phyloP scores from a whole-genome alignment of 2,113 vertebrate genomes.

The Edolisoma coerulescens region DNA sequence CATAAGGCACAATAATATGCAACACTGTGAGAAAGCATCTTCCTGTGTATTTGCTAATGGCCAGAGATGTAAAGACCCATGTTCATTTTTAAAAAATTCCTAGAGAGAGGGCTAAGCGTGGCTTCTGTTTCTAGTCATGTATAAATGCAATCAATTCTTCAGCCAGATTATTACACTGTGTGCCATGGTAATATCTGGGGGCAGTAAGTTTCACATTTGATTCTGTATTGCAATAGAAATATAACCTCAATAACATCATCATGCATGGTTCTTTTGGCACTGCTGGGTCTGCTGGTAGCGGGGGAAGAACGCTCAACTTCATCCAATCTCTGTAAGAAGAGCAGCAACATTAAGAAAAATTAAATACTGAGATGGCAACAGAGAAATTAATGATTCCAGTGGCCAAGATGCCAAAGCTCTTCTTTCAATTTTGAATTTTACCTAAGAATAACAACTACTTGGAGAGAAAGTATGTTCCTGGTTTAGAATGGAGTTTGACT shows the following conservation, averaged over 20 bases:
- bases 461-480: not conserved
- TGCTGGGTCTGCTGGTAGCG: not conserved
- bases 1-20: not conserved
- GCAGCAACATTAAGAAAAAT: not conserved
- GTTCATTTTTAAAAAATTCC: not conserved
- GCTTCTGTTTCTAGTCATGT: not conserved
- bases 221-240: not conserved
- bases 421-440: not conserved
- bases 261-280: not conserved
- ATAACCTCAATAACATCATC: not conserved
- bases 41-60: not conserved
- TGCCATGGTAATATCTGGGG: not conserved
- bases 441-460: not conserved
- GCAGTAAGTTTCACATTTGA: not conserved
- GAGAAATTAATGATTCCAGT: not conserved
- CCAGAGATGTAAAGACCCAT: not conserved
- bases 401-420: not conserved
- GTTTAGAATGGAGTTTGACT: not conserved
- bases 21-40: not conserved
- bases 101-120: not conserved
- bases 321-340: not conserved
- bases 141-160: not conserved
- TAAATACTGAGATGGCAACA: not conserved
- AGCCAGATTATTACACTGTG: not conserved
- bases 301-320: not conserved